phyloP scores from a whole-genome alignment of 1,140 invertebrate genomes.

The Oryzaephilus surinamensis region DNA sequence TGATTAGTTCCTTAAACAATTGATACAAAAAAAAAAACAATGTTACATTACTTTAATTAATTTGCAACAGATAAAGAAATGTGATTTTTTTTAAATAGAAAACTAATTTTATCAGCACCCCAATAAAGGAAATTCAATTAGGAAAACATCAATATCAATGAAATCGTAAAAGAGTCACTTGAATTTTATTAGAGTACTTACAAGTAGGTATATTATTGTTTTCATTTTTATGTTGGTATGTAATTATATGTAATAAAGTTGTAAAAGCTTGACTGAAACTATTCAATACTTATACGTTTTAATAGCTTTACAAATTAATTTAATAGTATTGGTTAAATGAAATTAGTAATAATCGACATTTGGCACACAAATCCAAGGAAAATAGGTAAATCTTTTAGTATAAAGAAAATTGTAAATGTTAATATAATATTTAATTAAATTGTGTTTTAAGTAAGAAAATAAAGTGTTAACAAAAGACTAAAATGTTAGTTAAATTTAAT shows the following conservation, averaged over 20 bases:
- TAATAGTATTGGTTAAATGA: neutral
- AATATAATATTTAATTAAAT: too few relatives aligned
- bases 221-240: too few relatives aligned
- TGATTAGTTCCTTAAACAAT: conserved; percentile 9
- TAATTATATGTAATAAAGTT: too few relatives aligned
- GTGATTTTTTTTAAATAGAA: too few relatives aligned
- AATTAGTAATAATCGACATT: too few relatives aligned
- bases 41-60: neutral
- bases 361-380: too few relatives aligned
- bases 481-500: conserved; percentile 1
- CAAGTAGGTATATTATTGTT: too few relatives aligned
- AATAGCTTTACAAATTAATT: neutral
- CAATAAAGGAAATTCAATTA: conserved; percentile 6
- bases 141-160: conserved; percentile 15
- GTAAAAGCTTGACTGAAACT: too few relatives aligned
- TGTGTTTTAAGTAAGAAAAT: neutral
- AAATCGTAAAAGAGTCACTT: conserved; percentile 7
- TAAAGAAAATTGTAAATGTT: neutral
- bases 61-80: too few relatives aligned
- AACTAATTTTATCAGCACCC: neutral
- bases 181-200: conserved; percentile 6
- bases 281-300: neutral
- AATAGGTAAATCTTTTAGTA: neutral
- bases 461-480: neutral
- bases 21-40: neutral